Evolutionary conservation across 2,797 vertebrate genomes (phyloP), one percentile per base, ranked within the genome.

Genomic region (Bucorvus abyssinicus): DNA sequence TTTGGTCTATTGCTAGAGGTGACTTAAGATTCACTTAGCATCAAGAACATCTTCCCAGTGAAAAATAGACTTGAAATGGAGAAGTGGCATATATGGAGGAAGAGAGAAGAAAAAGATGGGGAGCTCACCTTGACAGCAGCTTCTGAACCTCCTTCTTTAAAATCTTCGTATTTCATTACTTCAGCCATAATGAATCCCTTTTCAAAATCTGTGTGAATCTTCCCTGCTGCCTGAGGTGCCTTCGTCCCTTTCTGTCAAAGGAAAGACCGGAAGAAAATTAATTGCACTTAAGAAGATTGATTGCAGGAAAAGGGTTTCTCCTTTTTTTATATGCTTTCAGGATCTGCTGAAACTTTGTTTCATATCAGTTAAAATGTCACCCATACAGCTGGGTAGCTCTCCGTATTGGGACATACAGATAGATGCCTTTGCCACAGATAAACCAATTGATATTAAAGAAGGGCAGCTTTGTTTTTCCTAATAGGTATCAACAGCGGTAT

Each of bases 151-250:
- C 98, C 99, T 97, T 99, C 99, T 98, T 99, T 99, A 98, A 99
- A 99, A 98, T 99, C 99, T 97, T 98, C 98, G 32, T 99, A 99
- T 99, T 99, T 99, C 99, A 99, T 99, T 98, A 99, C 99, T 98
- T 98, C 98, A 96, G 98, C 98, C 98, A 99, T 99, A 99, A 99
- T 99, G 98, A 99, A 99, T 98, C 99, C 99, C 97, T 98, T 99
- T 98, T 99, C 98, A 97, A 98, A 99, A 98, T 99, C 99, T 49
- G 98, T 98, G 96, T 98, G 98, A 98, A 99, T 99, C 98, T 99
- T 99, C 93, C 98, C 98, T 36, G 99, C 98, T 93, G 98, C 99
- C 97, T 99, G 99, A 98, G 98, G 99, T 98, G 99, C 98, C 98
- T 99, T 98, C 97, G 98, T 99, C 98, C 98, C 98, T 98, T 98